Evolutionary conservation across 2,113 vertebrate genomes (phyloP).

Genomic region (Archocentrus centrarchus): DNA sequence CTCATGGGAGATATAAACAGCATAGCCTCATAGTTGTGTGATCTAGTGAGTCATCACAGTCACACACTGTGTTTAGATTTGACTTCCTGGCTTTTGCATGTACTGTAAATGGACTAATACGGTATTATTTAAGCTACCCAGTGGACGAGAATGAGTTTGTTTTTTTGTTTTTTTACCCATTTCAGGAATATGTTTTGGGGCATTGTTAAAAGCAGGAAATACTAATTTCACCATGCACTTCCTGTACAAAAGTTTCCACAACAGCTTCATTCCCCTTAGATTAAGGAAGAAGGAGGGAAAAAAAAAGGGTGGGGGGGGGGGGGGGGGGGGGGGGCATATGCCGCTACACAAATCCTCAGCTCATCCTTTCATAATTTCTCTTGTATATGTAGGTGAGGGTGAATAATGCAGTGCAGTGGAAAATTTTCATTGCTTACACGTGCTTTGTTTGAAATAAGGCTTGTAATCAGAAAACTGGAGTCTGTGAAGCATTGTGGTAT

Average conservation of each 20-base stretch:
- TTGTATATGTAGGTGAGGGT: too few species aligned
- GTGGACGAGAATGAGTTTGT: constrained; percentile 9
- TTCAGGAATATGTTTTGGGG: constrained; percentile 69
- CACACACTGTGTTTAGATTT: constrained; percentile 66
- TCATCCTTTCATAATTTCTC: not conserved
- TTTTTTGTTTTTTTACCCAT: constrained; percentile 8
- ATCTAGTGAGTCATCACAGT: constrained; percentile 67
- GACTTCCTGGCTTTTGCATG: constrained; percentile 47
- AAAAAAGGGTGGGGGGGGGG: too few species aligned
- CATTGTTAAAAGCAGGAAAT: constrained; percentile 75
- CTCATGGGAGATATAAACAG: constrained; percentile 70
- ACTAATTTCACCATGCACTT: constrained; percentile 57
- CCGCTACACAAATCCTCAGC: not conserved
- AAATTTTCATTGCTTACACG: constrained; percentile 21
- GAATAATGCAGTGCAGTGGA: not conserved
- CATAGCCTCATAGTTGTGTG: constrained; percentile 62
- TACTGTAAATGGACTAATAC: constrained; percentile 25
- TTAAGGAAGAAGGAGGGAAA: not conserved
- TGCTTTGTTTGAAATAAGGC: constrained; percentile 22
- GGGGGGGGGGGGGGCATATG: not conserved
- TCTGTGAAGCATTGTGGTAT: constrained; percentile 44
- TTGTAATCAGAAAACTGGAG: constrained; percentile 28
- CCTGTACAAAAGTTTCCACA: constrained; percentile 62
- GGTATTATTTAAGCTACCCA: constrained; percentile 18
- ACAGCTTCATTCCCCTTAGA: constrained; percentile 29